These are phyloP conservation scores for Amaurobius ferox DNA, from an alignment of 2,888 invertebrate species.

Conservation along the genomic window DNA sequence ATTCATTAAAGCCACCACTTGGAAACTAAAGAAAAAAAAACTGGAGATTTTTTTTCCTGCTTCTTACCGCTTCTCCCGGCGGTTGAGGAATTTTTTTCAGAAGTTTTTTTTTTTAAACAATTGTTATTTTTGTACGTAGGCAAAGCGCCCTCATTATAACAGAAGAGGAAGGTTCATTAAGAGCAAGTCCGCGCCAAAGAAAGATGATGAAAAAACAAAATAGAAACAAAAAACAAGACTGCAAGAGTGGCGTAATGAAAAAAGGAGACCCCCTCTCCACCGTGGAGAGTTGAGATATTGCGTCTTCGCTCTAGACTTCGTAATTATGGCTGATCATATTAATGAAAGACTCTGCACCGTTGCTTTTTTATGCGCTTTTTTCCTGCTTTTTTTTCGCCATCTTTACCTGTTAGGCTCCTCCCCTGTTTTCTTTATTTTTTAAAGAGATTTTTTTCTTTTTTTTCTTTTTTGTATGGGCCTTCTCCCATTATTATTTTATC, in stretches of 20 bases:
- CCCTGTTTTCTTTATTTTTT: conserved; percentile 33
- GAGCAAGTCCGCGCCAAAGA: conserved; percentile 52
- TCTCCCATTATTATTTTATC: conserved; percentile 71
- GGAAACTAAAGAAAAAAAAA: conserved; percentile 49
- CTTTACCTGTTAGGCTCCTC: conserved; percentile 60
- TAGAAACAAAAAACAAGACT: conserved; percentile 18
- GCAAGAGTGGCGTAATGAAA: conserved; percentile 58
- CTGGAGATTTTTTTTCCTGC: conserved; percentile 31
- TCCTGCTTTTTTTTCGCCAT: conserved; percentile 43
- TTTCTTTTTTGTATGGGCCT: conserved; percentile 24
- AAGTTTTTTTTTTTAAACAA: conserved; percentile 54
- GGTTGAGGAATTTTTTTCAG: conserved; percentile 49
- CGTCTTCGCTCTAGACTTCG: conserved; percentile 63
- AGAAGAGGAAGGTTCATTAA: conserved; percentile 70
- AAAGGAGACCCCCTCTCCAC: conserved; percentile 54
- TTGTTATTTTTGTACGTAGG: conserved; percentile 71
- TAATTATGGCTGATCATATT: conserved; percentile 73
- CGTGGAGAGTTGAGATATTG: conserved; percentile 55
- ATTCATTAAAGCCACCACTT: conserved; percentile 72
- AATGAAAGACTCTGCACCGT: conserved; percentile 69
- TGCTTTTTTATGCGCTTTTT: conserved; percentile 47
- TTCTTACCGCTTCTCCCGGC: conserved; percentile 50
- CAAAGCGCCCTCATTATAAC: conserved; percentile 70
- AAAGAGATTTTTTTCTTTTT: conserved; percentile 25
- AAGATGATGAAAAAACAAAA: conserved; percentile 65